These are phyloP conservation scores for Gobio occitaniae DNA, from an alignment of 2,797 vertebrate genomes.

Conservation along the genomic window DNA sequence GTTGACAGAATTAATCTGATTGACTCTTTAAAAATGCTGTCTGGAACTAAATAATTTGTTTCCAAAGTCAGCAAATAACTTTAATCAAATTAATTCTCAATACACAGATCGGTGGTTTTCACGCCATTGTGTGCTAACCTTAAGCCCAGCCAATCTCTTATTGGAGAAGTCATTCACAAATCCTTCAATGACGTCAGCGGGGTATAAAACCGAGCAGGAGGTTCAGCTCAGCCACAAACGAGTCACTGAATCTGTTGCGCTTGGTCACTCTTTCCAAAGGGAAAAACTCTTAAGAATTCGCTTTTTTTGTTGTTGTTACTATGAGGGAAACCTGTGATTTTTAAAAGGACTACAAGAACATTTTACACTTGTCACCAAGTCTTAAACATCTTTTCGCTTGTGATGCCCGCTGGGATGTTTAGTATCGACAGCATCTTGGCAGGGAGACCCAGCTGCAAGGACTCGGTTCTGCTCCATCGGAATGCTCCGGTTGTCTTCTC, in stretches of 20 bases:
- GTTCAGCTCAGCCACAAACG: constrained; percentile 76
- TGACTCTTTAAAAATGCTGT: constrained; percentile 71
- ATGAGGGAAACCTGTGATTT: constrained; percentile 67
- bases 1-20: constrained; percentile 84
- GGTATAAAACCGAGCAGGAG: constrained; percentile 87
- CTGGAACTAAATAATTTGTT: constrained; percentile 67
- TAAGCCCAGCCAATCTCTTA: constrained; percentile 76
- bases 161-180: constrained; percentile 81
- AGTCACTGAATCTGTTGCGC: constrained; percentile 50
- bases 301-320: constrained; percentile 49
- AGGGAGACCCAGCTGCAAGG: constrained; percentile 93
- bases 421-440: constrained; percentile 98
- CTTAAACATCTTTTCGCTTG: constrained; percentile 54
- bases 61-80: constrained; percentile 79
- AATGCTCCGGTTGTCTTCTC: constrained; percentile 88
- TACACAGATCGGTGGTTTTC: constrained; percentile 82
- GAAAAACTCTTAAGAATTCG: constrained; percentile 29
- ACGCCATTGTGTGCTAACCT: constrained; percentile 72
- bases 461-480: constrained; percentile 87
- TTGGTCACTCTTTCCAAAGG: constrained; percentile 38
- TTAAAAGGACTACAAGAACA: constrained; percentile 57
- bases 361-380: constrained; percentile 50
- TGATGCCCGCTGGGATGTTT: constrained; percentile 98
- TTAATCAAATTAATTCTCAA: constrained; percentile 95
- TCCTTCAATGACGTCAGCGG: constrained; percentile 90